These are phyloP conservation scores for Turnix velox DNA, from an alignment of 2,113 vertebrate species.

Conservation along the genomic window DNA sequence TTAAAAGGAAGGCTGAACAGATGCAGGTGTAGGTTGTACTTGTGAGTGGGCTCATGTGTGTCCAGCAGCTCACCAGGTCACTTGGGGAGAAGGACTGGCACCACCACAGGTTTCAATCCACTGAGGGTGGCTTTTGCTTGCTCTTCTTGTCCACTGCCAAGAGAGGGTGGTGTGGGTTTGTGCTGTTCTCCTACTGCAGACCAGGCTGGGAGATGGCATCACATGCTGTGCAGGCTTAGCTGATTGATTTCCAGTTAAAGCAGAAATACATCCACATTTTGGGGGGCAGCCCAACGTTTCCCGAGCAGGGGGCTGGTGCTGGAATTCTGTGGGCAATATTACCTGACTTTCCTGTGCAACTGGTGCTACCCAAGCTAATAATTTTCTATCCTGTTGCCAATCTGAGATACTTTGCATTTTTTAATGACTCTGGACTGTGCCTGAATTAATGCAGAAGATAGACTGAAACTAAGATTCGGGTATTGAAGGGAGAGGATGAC, in stretches of 20 bases:
- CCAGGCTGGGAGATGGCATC: neutral
- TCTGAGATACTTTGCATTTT: slow-evolving; percentile 40
- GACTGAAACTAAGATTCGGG: neutral
- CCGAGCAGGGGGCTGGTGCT: neutral
- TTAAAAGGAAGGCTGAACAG: neutral
- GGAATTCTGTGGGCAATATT: neutral
- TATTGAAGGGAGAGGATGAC: slow-evolving; percentile 26
- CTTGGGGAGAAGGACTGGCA: neutral
- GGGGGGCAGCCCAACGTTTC: neutral
- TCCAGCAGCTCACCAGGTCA: neutral
- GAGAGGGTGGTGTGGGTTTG: neutral
- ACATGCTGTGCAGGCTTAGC: neutral
- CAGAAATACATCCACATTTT: fast-evolving
- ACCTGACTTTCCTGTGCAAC: neutral
- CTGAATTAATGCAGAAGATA: slow-evolving; percentile 41
- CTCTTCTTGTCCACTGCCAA: neutral
- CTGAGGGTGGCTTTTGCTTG: neutral
- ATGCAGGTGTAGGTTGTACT: neutral
- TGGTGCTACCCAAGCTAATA: neutral
- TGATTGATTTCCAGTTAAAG: neutral
- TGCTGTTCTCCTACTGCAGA: neutral
- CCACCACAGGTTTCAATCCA: fast-evolving
- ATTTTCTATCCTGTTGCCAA: neutral
- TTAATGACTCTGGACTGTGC: slow-evolving; percentile 8
- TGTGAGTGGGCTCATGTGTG: neutral